Evolutionary conservation across 2,113 vertebrate species (phyloP).

Genomic region (Octodon degus): DNA sequence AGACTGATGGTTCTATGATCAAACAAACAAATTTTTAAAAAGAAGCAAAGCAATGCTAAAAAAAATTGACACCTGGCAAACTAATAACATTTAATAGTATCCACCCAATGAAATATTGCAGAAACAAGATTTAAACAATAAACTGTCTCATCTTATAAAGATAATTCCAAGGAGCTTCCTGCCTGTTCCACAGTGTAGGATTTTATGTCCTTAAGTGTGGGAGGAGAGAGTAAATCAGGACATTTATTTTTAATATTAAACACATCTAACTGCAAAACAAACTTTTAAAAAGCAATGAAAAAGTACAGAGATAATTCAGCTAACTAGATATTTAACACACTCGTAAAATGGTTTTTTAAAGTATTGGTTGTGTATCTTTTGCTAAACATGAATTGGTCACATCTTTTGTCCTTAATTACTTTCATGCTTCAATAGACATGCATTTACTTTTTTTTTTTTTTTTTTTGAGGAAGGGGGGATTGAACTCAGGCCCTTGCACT

Average conservation of each 20-base stretch:
- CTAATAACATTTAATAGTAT: slow-evolving; percentile 12
- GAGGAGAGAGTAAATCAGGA: slow-evolving; percentile 21
- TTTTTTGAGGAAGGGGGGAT: no score
- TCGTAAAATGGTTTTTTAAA: slow-evolving; percentile 17
- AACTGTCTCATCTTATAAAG: slow-evolving; percentile 67
- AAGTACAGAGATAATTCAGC: slow-evolving; percentile 19
- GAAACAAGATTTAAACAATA: slow-evolving; percentile 56
- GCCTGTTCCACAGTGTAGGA: slow-evolving; percentile 47
- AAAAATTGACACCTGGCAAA: neutral
- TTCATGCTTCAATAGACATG: neutral
- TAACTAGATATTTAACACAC: neutral
- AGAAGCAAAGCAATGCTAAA: slow-evolving; percentile 26
- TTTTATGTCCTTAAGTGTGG: slow-evolving; percentile 34
- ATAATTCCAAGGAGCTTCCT: slow-evolving; percentile 68
- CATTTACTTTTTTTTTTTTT: neutral
- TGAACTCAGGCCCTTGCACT: no score
- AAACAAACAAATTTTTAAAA: slow-evolving; percentile 15
- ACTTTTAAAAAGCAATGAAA: slow-evolving; percentile 46
- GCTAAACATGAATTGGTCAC: neutral
- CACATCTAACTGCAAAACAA: slow-evolving; percentile 58
- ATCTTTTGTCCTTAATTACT: neutral
- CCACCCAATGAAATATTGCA: slow-evolving; percentile 40
- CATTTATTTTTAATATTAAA: slow-evolving; percentile 60
- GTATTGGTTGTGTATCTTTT: neutral
- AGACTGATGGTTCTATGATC: neutral